Evolutionary conservation across 2,888 invertebrate species (phyloP).

Genomic region (Molanna angustata): DNA sequence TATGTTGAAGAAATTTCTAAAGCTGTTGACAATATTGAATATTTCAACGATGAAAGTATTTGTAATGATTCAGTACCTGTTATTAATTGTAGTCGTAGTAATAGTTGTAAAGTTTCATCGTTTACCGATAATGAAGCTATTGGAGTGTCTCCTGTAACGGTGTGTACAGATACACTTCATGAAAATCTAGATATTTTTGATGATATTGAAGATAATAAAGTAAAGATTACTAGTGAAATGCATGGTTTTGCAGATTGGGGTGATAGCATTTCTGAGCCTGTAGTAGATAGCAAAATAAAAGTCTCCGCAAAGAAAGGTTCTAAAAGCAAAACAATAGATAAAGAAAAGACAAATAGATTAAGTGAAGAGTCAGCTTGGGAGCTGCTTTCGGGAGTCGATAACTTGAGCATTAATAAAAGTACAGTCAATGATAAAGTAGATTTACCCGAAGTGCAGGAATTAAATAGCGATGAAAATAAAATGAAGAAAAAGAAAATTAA

Average conservation of each 20-base stretch:
- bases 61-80: constrained; percentile 13
- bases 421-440: constrained; percentile 6
- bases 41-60: constrained; percentile 25
- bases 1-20: constrained; percentile 27
- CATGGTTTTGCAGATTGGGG: background rate
- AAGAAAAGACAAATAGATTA: constrained; percentile 8
- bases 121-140: background rate
- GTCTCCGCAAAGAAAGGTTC: constrained; percentile 1
- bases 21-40: constrained; percentile 28
- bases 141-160: constrained; percentile 6
- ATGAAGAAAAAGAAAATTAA: no score
- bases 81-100: constrained; percentile 4
- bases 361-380: constrained; percentile 29
- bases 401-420: constrained; percentile 6
- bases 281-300: background rate
- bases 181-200: constrained; percentile 10
- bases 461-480: no score
- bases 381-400: constrained; percentile 18
- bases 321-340: constrained; percentile 6
- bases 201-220: constrained; percentile 1
- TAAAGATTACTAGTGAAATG: no score
- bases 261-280: background rate
- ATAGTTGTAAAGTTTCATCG: constrained; percentile 1
- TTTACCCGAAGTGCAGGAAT: no score
- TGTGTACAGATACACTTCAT: constrained; percentile 9